Base-by-base conservation (phyloP, 2,888 invertebrate species). In the Eumacrocentrus americanus region DNA sequence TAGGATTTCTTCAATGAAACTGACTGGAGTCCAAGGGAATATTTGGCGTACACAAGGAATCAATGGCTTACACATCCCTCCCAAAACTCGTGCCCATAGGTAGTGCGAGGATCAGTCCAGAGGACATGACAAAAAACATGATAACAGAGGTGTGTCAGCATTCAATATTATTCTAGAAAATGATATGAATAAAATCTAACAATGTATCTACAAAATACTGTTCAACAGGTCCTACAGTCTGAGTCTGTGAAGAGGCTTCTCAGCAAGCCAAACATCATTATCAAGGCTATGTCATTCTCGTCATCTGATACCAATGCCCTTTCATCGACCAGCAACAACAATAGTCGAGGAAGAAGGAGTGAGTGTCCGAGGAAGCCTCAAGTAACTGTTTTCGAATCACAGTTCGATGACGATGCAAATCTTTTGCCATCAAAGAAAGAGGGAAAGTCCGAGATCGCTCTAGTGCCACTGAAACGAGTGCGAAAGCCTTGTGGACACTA, bases 221-320 rank as follows among this genome's bases (percentile, higher is more conserved):
- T 35, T 44, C 66, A 60, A 0, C 60, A 80, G 77, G 70, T 79
- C 1, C 61, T 79, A 3, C 70, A 77, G 25, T 77, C 79, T 1
- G 77, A 77, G 5, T 66, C 75, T 5, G 77, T 79, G 1, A 72
- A 75, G 60, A 68, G 77, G 14, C 68, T 80, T 3, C 68, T 78
- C n/a, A 76, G 67, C 58, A 76, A 77, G 40, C 79, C 78, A 9
- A 78, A 80, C 47, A 73, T 78, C 22, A 60, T 76, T 18, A 71
- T 78, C 22, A 73, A 72, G 56, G 69, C 74, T 1, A 63, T 77
- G 16, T 72, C 76, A 14, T 55, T 69, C 1, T 65, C 60, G 6
- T 29, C 29, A 2, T 46, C 58, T 16, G 11, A 65, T 37, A 22
- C 23, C 9, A 29, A 29, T 29, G 29, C 5, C n/a, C 22, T 18